A percentile compares a stretch with the other conserved stretches of the same genome.
Conservation (phyloP, 2,888 invertebrate species). For the Plagodis dolabraria region DNA sequence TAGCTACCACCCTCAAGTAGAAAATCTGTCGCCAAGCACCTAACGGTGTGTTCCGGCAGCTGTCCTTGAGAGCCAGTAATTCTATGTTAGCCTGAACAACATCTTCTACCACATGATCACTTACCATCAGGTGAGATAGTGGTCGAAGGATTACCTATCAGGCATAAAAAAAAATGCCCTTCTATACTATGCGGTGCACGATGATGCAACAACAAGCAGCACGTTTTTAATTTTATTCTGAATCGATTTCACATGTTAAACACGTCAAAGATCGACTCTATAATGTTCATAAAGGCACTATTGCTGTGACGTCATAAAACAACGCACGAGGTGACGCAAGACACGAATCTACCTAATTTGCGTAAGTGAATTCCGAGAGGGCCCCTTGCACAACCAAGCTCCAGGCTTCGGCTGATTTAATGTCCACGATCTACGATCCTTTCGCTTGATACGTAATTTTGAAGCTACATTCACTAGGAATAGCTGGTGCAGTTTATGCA, state of each 20-base stretch:
- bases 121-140: too few relatives aligned
- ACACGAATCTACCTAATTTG: slow-evolving; percentile 11
- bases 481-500: slow-evolving; percentile 2
- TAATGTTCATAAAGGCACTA: neutral
- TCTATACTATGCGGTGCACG: too few relatives aligned
- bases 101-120: too few relatives aligned
- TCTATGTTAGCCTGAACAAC: too few relatives aligned
- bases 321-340: slow-evolving; percentile 3
- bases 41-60: too few relatives aligned
- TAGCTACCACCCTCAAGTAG: too few relatives aligned
- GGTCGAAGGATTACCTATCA: too few relatives aligned
- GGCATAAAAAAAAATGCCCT: too few relatives aligned
- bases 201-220: too few relatives aligned
- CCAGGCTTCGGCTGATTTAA: slow-evolving; percentile 19
- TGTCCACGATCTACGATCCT: slow-evolving; percentile 17
- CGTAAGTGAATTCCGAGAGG: slow-evolving; percentile 23
- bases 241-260: slow-evolving; percentile 3
- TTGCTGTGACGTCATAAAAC: neutral
- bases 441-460: slow-evolving; percentile 11
- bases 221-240: too few relatives aligned
- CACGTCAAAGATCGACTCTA: neutral
- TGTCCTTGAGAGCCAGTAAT: too few relatives aligned
- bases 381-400: slow-evolving; percentile 15
- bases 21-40: too few relatives aligned
- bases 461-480: slow-evolving; percentile 8